Base-by-base conservation (phyloP, 2,113 vertebrate species). In the Daubentonia madagascariensis region DNA sequence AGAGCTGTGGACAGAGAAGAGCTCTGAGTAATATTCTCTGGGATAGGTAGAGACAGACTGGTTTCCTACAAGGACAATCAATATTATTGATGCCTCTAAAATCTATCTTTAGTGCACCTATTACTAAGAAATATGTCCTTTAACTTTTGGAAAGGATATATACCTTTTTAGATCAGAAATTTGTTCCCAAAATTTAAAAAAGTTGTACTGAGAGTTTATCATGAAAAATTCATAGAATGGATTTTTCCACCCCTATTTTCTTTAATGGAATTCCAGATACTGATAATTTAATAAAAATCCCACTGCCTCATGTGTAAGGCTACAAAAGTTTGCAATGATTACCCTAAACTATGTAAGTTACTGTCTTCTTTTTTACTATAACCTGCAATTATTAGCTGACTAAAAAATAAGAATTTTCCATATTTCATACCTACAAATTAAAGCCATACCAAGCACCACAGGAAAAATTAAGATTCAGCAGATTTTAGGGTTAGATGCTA, bases 51-150 rank as follows among this genome's bases (percentile, higher is more conserved):
- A 37, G 7, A 86, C 48, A 87, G 23, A 97, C 20, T 75, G 8
- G 17, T 96, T 94, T 93, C 86, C 37, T 92, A 72, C 37, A 78
- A 96, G 52, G 45, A 76, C 50, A 94, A 30, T 52, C 59, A 65
- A n/a, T 96, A 87, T 94, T 96, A 89, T 89, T 84, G 52, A 89
- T 86, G 43, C 11, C 22, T 25, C n/a, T 68, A 88, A 85, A 94
- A 79, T 90, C 20, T 86, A 61, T 79, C 68, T 65, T 92, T 90
- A 78, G 16, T 18, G 8, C 3, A 85, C n/a, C 37, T 93, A 25
- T 89, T 92, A 54, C 40, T 80, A 84, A 94, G 63, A 87, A 95
- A 40, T 91, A 87, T 79, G 35, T 57, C 43, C 40, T 79, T 92
- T 88, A 88, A 88, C 65, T 96, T 92, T 8, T 25, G 18, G 40